Evolutionary conservation across 2,888 invertebrate species (phyloP), one percentile per base, ranked within the genome.

Genomic region (Hirtodrosophila cameraria): DNA sequence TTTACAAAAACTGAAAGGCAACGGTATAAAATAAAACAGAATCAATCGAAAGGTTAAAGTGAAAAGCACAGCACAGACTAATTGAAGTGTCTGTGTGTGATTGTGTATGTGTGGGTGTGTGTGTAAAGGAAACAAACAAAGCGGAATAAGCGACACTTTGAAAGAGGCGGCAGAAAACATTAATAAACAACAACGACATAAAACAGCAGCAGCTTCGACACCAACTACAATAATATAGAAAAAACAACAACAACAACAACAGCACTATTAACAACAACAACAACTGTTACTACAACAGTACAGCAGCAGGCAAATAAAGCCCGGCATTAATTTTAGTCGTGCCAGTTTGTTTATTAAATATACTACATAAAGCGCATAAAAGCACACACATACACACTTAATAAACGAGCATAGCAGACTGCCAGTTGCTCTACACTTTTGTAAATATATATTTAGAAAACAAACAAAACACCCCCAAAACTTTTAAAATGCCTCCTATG

Each of bases 341-440:
- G 75, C 66, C 76, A 74, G 78, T 80, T 78, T 80, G 74, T 78
- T 81, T 80, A 75, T 74, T 71, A 74, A 72, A 68, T 61, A 75
- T 63, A 73, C 70, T 63, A 74, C 50, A 31, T 57, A 68, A 66
- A 64, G 20, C 59, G 41, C 59, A 62, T 58, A 64, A 54, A 48
- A 52, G 18, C n/a, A 39, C 39, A 13, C 16, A 42, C 33, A 30
- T 25, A 49, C 27, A 38, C 20, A 8, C 2, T 1, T 1, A 27
- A 50, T n/a, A 38, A 3, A 12, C 12, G 43, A 30, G 20, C 7
- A 9, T 7, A 23, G 35, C 28, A 28, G 54, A 68, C 67, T 20
- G 6, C 3, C 20, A 31, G 33, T 15, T 70, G 57, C 70, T 33
- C 66, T 66, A 53, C 61, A 54, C 43, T 35, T 11, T n/a, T 23